Evolutionary conservation across 1,140 invertebrate genomes (phyloP).

Genomic region (Drosophila pallidifrons): DNA sequence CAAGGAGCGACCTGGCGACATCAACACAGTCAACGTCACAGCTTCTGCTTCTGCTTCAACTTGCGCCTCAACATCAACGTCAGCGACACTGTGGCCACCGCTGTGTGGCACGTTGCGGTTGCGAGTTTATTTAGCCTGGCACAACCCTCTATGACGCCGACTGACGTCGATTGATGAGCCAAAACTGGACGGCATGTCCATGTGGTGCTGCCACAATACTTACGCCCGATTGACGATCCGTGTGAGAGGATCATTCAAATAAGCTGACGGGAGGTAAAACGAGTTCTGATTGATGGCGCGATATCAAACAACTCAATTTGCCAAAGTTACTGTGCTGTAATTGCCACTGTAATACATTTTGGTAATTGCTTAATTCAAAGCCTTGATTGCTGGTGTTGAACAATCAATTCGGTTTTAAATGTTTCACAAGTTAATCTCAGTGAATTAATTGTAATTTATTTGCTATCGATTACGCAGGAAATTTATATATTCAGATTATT

Average conservation of each 20-base stretch:
- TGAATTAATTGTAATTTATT: too few relatives aligned
- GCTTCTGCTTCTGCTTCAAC: not conserved
- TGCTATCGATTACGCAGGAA: too few relatives aligned
- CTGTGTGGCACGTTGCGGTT: conserved; percentile 45
- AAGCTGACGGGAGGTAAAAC: not conserved
- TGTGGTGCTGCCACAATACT: conserved; percentile 63
- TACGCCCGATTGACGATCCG: conserved; percentile 56
- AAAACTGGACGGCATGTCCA: conserved; percentile 48
- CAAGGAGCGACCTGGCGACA: conserved; percentile 52
- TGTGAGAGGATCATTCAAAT: conserved; percentile 26
- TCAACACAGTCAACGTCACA: conserved; percentile 16
- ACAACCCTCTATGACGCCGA: conserved; percentile 45
- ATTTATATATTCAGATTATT: too few relatives aligned
- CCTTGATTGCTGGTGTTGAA: not conserved
- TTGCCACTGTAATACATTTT: conserved; percentile 1
- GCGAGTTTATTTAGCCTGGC: conserved; percentile 15
- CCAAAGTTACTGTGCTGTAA: not conserved
- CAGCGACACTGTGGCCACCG: conserved; percentile 29
- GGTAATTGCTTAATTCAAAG: not conserved
- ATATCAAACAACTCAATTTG: conserved; percentile 23
- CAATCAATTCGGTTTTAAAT: not conserved
- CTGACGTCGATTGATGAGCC: conserved; percentile 53
- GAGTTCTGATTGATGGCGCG: conserved; percentile 14
- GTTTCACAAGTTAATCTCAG: too few relatives aligned
- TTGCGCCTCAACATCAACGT: conserved; percentile 6